Percentiles rank a stretch among this genome's conserved stretches.
phyloP scores from a whole-genome alignment of 2,888 invertebrate genomes.

The Dynastes hyllus region DNA sequence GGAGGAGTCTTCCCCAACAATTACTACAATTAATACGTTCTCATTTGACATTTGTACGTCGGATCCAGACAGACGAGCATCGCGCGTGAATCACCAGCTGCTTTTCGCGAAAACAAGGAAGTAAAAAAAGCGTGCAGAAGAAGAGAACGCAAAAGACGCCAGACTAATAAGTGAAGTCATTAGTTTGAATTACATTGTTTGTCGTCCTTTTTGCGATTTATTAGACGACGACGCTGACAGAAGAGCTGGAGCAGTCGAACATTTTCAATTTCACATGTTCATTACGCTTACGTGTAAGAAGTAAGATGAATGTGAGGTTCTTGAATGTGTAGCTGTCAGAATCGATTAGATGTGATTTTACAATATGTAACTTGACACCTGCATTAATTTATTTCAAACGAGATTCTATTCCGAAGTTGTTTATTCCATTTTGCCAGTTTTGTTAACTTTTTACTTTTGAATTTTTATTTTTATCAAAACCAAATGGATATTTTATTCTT shows the following conservation, averaged over 20 bases:
- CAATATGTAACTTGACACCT: not conserved
- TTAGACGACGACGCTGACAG: constrained; percentile 26
- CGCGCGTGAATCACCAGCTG: constrained; percentile 15
- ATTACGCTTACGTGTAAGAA: not conserved
- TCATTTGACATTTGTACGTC: constrained; percentile 33
- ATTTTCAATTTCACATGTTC: constrained; percentile 2
- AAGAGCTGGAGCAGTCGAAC: not conserved
- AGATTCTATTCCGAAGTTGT: not conserved
- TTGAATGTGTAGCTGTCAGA: not conserved
- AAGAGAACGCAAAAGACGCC: constrained; percentile 5
- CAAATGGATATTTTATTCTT: too few relatives aligned
- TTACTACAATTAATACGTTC: constrained; percentile 41
- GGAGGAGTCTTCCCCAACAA: constrained; percentile 25
- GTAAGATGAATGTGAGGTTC: not conserved
- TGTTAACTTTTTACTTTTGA: too few relatives aligned
- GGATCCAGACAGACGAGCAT: constrained; percentile 6
- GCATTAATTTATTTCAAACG: not conserved
- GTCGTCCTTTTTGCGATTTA: constrained; percentile 34
- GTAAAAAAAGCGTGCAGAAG: constrained; percentile 12
- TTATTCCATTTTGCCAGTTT: too few relatives aligned
- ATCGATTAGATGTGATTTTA: not conserved
- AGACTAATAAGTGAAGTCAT: constrained; percentile 45
- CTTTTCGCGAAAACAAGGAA: constrained; percentile 19
- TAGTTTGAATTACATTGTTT: constrained; percentile 42
- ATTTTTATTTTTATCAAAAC: too few relatives aligned